A percentile compares a stretch with the other conserved stretches of the same genome.
Conservation (phyloP, 2,113 vertebrate genomes). For the Neodontobutis hainanensis region DNA sequence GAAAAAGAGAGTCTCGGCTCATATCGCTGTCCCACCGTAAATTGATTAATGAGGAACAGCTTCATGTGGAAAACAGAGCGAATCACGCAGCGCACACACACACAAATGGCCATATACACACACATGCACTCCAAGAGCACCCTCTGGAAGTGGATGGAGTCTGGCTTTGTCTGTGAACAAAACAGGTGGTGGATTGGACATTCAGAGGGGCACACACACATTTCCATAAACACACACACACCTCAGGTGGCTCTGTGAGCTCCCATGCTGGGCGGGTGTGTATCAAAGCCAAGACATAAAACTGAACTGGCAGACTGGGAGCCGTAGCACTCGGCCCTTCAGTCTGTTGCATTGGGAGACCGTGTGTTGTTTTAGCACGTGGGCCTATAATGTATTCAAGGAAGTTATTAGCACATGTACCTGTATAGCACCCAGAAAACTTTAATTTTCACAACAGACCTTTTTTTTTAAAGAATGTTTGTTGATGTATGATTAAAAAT, state of each 20-base stretch:
- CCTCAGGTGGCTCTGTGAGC: conserved; percentile 66
- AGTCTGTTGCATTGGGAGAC: conserved; percentile 37
- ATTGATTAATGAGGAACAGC: conserved; percentile 73
- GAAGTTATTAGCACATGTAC: conserved; percentile 13
- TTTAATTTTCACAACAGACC: no score
- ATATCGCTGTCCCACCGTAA: conserved; percentile 41
- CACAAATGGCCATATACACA: conserved; percentile 23
- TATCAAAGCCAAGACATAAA: conserved; percentile 73
- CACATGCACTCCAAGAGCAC: conserved; percentile 16
- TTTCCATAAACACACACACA: conserved; percentile 21
- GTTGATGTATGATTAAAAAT: not conserved
- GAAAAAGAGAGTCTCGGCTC: conserved; percentile 29
- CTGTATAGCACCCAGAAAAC: conserved; percentile 9
- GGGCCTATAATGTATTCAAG: conserved; percentile 36
- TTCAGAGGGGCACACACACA: conserved; percentile 12
- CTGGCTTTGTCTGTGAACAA: conserved; percentile 57
- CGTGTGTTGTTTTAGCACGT: conserved; percentile 20
- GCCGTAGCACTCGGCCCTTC: conserved; percentile 44
- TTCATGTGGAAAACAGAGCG: conserved; percentile 60
- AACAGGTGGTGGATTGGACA: conserved; percentile 70
- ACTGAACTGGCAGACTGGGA: conserved; percentile 69
- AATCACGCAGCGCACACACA: conserved; percentile 15
- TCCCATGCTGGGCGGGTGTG: conserved; percentile 69
- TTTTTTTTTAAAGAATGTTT: no score
- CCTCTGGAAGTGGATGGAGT: conserved; percentile 39